phyloP scores from a whole-genome alignment of 2,888 invertebrate species.

The Mactromeris polynyma region DNA sequence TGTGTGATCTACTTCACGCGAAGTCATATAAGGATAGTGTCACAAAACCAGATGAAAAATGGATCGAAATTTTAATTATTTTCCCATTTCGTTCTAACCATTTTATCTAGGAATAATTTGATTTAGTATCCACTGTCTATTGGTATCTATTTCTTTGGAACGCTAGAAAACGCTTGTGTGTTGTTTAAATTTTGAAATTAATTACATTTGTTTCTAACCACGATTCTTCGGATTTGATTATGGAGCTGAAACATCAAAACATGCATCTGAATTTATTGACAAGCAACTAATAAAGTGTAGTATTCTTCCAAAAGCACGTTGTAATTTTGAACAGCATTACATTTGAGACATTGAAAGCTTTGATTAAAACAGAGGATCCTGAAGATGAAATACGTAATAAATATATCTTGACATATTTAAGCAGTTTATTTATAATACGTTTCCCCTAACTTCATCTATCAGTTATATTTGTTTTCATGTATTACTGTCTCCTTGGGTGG shows the following conservation, averaged over 20 bases:
- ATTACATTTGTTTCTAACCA: neutral
- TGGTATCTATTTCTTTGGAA: neutral
- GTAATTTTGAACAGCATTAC: too few species aligned
- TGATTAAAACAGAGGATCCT: neutral
- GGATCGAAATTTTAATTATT: constrained; percentile 16
- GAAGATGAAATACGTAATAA: neutral
- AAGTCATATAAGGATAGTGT: constrained; percentile 2
- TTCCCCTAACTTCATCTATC: too few species aligned
- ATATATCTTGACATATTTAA: neutral
- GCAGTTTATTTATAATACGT: neutral
- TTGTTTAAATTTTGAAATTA: neutral
- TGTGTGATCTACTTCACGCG: neutral
- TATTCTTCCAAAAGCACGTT: too few species aligned
- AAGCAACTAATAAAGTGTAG: too few species aligned
- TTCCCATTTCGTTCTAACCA: neutral
- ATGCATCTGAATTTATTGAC: neutral
- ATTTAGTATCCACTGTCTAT: neutral
- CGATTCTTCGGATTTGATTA: neutral
- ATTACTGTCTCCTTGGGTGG: too few species aligned
- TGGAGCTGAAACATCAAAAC: neutral
- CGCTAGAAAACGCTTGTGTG: neutral
- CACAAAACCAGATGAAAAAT: constrained; percentile 11
- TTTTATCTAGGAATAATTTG: constrained; percentile 12
- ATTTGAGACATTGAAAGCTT: neutral
- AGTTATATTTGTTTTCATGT: too few species aligned